Base-by-base conservation (phyloP, 1,140 invertebrate species). In the Cherax quadricarinatus region DNA sequence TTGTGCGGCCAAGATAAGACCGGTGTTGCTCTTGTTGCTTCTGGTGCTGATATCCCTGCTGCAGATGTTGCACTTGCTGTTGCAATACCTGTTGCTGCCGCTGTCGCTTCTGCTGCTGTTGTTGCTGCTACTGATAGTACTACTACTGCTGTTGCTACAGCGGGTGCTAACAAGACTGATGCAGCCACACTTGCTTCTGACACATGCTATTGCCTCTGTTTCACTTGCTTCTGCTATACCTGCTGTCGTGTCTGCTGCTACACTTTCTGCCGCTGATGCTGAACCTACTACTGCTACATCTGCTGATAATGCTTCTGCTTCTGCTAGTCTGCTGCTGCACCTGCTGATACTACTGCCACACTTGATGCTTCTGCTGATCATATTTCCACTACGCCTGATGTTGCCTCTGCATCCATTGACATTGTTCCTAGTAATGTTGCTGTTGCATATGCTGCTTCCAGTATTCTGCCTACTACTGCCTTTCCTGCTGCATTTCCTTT, bases 1-100 rank as follows among this genome's bases (percentile, higher is more conserved):
- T 60, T 83, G 81, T 82, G 81, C n/a, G n/a, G 12, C 4, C 81
- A 21, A 83, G 81, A 83, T 83, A 83, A 83, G 81, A 83, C 81
- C 51, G 10, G 21, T 4, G 51, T 24, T 53, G 81, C 21, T 30
- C n/a, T 6, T 75, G n/a, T 30, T 75, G 70, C 70, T 75, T 21
- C 7, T 3, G 9, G 1, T 75, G n/a, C 24, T 75, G 70, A 24
- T 30, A 7, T 30, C 30, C 3, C 5, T 83, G 51, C 16, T 51
- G 81, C 30, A 41, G 51, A 18, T 21, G 24, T 18, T 83, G 81
- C 14, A 16, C 6, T 30, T 30, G 24, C n/a, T 75, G 70, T n/a
- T 75, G 21, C 70, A 24, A n/a, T 5, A 5, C 6, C 70, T 75
- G 70, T 75, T 75, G 70, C n/a, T 75, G 21, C n/a, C 24, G 24